A percentile compares a stretch with the other conserved stretches of the same genome.
These are phyloP conservation scores for Myiotriccus ornatus DNA, from an alignment of 2,797 vertebrate species.

Conservation along the genomic window DNA sequence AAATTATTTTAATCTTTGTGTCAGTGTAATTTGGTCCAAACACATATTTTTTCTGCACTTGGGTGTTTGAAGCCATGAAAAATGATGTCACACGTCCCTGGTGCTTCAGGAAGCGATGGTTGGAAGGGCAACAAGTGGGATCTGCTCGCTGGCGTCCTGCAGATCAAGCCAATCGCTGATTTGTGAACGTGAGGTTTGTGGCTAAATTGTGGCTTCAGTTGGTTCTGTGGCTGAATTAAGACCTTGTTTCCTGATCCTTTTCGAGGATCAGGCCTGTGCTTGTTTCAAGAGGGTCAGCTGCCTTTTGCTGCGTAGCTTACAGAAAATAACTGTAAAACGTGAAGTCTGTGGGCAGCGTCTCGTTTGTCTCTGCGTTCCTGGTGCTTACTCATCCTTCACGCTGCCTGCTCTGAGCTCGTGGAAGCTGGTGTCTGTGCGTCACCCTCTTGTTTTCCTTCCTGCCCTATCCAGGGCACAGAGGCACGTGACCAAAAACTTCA, in stretches of 20 bases:
- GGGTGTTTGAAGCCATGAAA: accelerated
- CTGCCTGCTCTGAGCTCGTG: background rate
- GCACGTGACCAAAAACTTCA: background rate
- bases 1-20: background rate
- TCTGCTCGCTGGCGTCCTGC: background rate
- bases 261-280: background rate
- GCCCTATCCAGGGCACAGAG: background rate
- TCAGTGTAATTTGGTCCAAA: background rate
- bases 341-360: background rate
- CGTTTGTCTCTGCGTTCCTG: accelerated
- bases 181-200: accelerated
- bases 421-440: background rate
- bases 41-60: accelerated
- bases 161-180: accelerated
- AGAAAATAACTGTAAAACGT: background rate
- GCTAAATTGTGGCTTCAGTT: accelerated
- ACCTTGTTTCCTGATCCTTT: background rate
- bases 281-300: background rate
- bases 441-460: background rate
- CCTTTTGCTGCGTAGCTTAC: background rate
- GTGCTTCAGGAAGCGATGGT: accelerated
- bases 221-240: background rate
- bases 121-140: accelerated
- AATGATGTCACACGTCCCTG: accelerated
- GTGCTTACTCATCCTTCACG: accelerated